Evolutionary conservation across 2,797 vertebrate species (phyloP).

Genomic region (Cirrhinus molitorella): DNA sequence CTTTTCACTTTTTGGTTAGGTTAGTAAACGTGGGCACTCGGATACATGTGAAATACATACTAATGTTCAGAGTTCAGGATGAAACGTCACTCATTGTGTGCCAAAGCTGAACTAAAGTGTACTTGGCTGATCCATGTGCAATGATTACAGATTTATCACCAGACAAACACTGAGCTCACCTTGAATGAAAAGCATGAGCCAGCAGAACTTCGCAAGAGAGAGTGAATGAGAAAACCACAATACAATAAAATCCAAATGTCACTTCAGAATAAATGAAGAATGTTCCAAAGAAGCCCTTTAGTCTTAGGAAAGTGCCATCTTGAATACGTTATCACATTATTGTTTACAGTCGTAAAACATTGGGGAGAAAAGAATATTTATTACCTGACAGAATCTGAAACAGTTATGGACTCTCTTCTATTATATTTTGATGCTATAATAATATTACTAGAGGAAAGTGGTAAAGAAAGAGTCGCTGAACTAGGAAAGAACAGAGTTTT

Average conservation of each 20-base stretch:
- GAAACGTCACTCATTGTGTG: not conserved
- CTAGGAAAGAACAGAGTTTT: constrained; percentile 2
- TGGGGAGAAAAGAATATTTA: not conserved
- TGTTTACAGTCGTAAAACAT: constrained; percentile 34
- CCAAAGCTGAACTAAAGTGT: not conserved
- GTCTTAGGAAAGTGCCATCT: constrained; percentile 37
- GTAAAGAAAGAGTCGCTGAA: not conserved
- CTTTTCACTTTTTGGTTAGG: not conserved
- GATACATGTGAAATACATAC: too few relatives aligned
- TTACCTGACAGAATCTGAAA: not conserved
- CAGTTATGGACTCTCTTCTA: not conserved
- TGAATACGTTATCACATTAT: constrained; percentile 31
- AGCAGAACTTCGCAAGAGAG: constrained; percentile 29
- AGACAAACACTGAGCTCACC: constrained; percentile 56
- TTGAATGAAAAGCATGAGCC: constrained; percentile 59
- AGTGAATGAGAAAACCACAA: not conserved
- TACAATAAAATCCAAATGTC: constrained; percentile 28
- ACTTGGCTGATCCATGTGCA: constrained; percentile 52
- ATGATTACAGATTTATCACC: constrained; percentile 64
- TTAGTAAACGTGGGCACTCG: not conserved
- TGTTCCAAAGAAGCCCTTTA: constrained; percentile 43
- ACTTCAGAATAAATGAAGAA: constrained; percentile 33
- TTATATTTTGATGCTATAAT: not conserved
- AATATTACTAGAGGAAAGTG: not conserved
- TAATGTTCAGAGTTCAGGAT: not conserved